Evolutionary conservation across 2,113 vertebrate genomes (phyloP), one percentile per base, ranked within the genome.

Genomic region (Pteronura brasiliensis): DNA sequence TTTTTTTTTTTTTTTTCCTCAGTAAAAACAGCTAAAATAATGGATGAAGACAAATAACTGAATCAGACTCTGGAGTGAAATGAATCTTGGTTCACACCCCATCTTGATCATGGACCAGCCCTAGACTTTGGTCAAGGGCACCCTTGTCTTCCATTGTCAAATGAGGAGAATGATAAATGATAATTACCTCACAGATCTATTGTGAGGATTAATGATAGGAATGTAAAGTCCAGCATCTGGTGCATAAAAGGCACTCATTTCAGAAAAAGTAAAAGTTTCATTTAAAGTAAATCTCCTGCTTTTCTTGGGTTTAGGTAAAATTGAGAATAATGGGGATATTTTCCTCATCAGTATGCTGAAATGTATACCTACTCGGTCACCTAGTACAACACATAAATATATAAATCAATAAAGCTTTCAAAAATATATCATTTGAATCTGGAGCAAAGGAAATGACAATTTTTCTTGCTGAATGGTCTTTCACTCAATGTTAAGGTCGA

Each of bases 391-490:
- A 93, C 89, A 95, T 93, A 93, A 96, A 96, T 90, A 95, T 55
- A 93, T 97, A 96, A 95, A 96, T 97, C 96, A 97, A 88, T 85
- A 95, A 90, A 97, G 55, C 94, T 84, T 97, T 97, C 88, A 93
- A 86, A 96, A 94, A 88, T 90, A 88, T 76, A 63, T 89, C 55
- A 0, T 95, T 96, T 89, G 88, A 42, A 81, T 93, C 93, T 81
- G 77, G 86, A 98, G 97, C 82, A 97, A 95, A 98, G 94, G 93
- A 98, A 97, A 97, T 95, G 96, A 96, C 92, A 76, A 39, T 93
- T 96, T 96, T 94, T 93, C 83, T 88, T 83, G 90, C 72, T 86
- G 93, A 96, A 96, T 92, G 93, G 72, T 95, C 93, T 95, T 96
- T 97, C 95, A 71, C 36, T 96, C 88, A 69, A 3, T 27, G 52